These are phyloP conservation scores for Campaea margaritaria DNA, from an alignment of 2,888 invertebrate species.

Conservation along the genomic window DNA sequence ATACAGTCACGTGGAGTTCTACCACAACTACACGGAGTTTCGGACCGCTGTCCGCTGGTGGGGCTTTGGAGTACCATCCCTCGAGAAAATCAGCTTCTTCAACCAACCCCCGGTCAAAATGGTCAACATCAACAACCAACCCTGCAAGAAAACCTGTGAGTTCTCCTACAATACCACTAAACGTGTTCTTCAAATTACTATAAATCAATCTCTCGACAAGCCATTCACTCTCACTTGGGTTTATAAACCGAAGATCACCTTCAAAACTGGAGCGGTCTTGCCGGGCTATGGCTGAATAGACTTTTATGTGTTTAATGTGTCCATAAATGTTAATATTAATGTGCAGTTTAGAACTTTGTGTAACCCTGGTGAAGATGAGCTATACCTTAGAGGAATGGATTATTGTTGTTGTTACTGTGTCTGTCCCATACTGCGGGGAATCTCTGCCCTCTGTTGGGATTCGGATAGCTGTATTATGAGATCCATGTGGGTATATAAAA, in stretches of 20 bases:
- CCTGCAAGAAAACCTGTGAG: slow-evolving; percentile 58
- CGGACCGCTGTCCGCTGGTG: slow-evolving; percentile 71
- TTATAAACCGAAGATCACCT: slow-evolving; percentile 47
- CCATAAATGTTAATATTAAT: slow-evolving; percentile 4
- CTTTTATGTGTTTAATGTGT: background rate
- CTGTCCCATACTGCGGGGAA: too few relatives aligned
- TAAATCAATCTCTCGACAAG: slow-evolving; percentile 68
- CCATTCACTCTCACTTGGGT: slow-evolving; percentile 68
- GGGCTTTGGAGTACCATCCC: slow-evolving; percentile 76
- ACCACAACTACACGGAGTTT: slow-evolving; percentile 58
- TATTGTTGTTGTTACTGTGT: too few relatives aligned
- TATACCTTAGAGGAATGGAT: background rate
- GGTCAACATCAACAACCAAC: slow-evolving; percentile 60
- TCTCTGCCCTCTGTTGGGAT: too few relatives aligned
- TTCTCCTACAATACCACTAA: slow-evolving; percentile 57
- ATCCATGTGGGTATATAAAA: too few relatives aligned
- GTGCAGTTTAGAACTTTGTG: background rate
- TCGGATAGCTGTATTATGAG: too few relatives aligned
- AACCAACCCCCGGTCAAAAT: slow-evolving; percentile 57
- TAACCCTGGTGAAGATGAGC: background rate
- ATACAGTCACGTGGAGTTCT: slow-evolving; percentile 84
- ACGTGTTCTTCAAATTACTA: slow-evolving; percentile 58
- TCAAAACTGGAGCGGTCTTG: slow-evolving; percentile 31
- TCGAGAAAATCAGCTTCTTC: slow-evolving; percentile 63
- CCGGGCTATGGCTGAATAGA: slow-evolving; percentile 35